Evolutionary conservation across 1,140 invertebrate genomes (phyloP), one percentile per base, ranked within the genome.

Genomic region (Palaemon carinicauda): DNA sequence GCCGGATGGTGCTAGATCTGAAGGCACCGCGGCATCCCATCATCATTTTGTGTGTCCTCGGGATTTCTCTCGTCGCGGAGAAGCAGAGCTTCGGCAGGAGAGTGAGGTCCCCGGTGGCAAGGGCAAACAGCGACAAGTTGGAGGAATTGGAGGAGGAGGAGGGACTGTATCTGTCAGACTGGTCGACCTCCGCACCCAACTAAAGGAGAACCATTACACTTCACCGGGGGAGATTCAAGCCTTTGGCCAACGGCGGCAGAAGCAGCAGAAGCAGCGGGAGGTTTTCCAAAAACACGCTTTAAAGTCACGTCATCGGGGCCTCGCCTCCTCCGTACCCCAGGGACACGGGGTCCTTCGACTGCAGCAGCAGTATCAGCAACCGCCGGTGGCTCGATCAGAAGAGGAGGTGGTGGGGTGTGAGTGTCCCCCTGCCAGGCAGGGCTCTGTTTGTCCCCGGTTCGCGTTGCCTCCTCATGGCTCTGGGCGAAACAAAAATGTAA

Each of bases 161-260:
- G 31, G 19, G 15, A 69, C 24, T 29, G 41, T 17, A 1, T 27
- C 75, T 52, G 54, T 29, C 53, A 56, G 79, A 41, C 77, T 21
- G 27, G 19, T 79, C 50, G 77, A 52, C 77, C 41, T 79, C 77
- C 77, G 73, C 50, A 24, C 79, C 79, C 56, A 24, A 80, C 79
- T 80, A 80, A 80, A 80, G 79, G 53, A 80, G 79, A 80, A 60
- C 79, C 65, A 24, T 80, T 80, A 29, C 15, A 80, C 19, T 41
- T 12, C 41, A 41, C 41, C 5, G 41, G 41, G 12, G 41, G 41
- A 15, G 52, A 33, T 41, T 5, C n/a, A 21, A 24, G 79, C 9
- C 29, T 27, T 60, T 17, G 29, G n/a, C 21, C 29, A 3, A 27
- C 53, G 24, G 54, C 53, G 29, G 19, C 53, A 29, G 53, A 27